Percentiles rank a stretch among this genome's conserved stretches.
phyloP scores from a whole-genome alignment of 1,140 invertebrate genomes.

The Condylostylus longicornis region DNA sequence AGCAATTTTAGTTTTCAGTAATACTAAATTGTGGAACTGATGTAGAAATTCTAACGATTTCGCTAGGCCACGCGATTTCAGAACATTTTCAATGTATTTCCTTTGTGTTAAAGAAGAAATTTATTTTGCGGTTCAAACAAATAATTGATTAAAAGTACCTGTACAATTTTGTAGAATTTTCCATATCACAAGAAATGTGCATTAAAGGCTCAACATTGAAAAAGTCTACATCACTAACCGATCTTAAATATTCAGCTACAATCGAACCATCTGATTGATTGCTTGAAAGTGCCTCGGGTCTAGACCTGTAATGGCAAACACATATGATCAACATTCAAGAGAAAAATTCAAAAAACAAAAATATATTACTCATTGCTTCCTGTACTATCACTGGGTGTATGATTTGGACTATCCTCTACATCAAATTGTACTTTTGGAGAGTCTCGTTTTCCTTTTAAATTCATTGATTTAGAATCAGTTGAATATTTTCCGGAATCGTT shows the following conservation, averaged over 20 bases:
- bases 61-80: conserved; percentile 69
- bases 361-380: conserved; percentile 3
- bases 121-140: not conserved
- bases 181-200: conserved; percentile 9
- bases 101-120: conserved; percentile 24
- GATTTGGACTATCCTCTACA: not conserved
- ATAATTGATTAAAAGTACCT: not conserved
- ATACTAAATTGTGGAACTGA: conserved; percentile 46
- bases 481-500: conserved; percentile 28
- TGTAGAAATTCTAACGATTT: conserved; percentile 63
- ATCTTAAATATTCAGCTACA: not conserved
- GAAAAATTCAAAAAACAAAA: too few species aligned
- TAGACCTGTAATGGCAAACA: too few species aligned
- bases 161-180: not conserved
- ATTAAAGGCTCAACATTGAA: conserved; percentile 30
- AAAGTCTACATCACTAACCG: conserved; percentile 15
- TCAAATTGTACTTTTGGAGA: conserved; percentile 4
- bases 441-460: too few species aligned
- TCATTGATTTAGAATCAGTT: conserved; percentile 22
- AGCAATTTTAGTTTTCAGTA: conserved; percentile 52
- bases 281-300: not conserved
- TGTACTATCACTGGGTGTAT: conserved; percentile 1
- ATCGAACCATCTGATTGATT: not conserved
- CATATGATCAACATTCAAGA: too few species aligned
- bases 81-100: conserved; percentile 70